Conservation (phyloP, 2,113 vertebrate species). For the Echinops telfairi region DNA sequence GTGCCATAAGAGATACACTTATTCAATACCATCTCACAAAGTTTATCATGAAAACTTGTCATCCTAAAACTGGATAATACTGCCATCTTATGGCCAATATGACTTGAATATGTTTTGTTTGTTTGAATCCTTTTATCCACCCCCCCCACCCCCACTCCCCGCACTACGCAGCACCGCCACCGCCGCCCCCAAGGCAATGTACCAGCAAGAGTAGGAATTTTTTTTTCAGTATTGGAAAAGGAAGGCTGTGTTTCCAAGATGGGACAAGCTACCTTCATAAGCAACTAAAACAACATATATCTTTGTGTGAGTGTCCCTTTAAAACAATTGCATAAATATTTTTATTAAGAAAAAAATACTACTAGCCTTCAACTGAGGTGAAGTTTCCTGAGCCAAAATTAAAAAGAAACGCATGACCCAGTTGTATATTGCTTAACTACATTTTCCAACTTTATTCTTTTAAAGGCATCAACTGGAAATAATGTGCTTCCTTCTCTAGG, state of each 20-base stretch:
- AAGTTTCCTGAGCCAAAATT: conserved; percentile 20
- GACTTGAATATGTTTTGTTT: conserved; percentile 15
- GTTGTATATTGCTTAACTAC: not conserved
- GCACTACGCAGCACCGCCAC: too few species aligned
- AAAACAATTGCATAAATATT: not conserved
- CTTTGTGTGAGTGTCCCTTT: not conserved
- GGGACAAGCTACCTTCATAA: conserved; percentile 36
- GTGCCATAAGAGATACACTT: not conserved
- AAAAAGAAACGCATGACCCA: conserved; percentile 17
- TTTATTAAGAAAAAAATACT: not conserved
- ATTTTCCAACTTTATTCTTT: conserved; percentile 38
- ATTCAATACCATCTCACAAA: not conserved
- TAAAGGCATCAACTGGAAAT: not conserved
- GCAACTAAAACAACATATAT: conserved; percentile 20
- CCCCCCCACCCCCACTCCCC: too few species aligned
- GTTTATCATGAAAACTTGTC: not conserved
- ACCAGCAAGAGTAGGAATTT: not conserved
- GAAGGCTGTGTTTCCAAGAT: conserved; percentile 23
- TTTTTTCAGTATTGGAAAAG: conserved; percentile 9
- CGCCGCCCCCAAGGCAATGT: not conserved
- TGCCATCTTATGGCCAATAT: conserved; percentile 35
- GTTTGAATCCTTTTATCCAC: not conserved
- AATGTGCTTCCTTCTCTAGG: not conserved
- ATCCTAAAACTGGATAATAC: conserved; percentile 26
- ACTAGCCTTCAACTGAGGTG: conserved; percentile 13